Evolutionary conservation across 2,888 invertebrate species (phyloP).

Genomic region (Spodoptera exigua): DNA sequence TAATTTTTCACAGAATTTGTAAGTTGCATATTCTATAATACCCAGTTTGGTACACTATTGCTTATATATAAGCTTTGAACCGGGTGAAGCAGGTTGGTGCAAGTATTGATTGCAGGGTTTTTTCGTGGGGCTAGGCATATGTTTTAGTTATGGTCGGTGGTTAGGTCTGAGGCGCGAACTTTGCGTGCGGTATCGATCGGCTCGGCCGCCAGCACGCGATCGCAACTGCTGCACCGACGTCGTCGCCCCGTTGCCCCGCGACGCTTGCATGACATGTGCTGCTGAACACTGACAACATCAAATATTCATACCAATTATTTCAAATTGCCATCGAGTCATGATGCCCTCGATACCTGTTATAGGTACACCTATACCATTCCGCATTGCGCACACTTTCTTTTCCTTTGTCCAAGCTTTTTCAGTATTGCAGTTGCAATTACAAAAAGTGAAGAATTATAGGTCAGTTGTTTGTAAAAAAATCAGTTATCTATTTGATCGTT

Average conservation of each 20-base stretch:
- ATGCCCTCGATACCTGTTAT: slow-evolving; percentile 33
- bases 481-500: not conserved
- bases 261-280: slow-evolving; percentile 48
- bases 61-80: not conserved
- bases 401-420: slow-evolving; percentile 6
- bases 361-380: slow-evolving; percentile 33
- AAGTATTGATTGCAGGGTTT: slow-evolving; percentile 28
- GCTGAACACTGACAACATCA: slow-evolving; percentile 54
- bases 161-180: slow-evolving; percentile 78
- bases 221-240: slow-evolving; percentile 78
- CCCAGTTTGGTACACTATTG: too few species aligned
- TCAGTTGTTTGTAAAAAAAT: too few species aligned
- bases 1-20: too few species aligned
- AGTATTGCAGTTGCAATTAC: slow-evolving; percentile 21
- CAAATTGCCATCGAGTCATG: slow-evolving; percentile 51
- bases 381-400: slow-evolving; percentile 54
- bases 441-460: too few species aligned
- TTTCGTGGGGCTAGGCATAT: slow-evolving; percentile 31
- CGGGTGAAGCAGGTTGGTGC: slow-evolving; percentile 8
- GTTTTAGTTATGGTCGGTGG: slow-evolving; percentile 66
- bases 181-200: slow-evolving; percentile 85
- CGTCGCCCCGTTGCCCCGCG: slow-evolving; percentile 56
- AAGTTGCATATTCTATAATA: too few species aligned
- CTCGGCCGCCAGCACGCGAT: slow-evolving; percentile 81
- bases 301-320: slow-evolving; percentile 59